Percentiles rank a stretch among this genome's conserved stretches.
Evolutionary conservation across 2,797 vertebrate species (phyloP).

Genomic region (Gymnothorax reevesii): DNA sequence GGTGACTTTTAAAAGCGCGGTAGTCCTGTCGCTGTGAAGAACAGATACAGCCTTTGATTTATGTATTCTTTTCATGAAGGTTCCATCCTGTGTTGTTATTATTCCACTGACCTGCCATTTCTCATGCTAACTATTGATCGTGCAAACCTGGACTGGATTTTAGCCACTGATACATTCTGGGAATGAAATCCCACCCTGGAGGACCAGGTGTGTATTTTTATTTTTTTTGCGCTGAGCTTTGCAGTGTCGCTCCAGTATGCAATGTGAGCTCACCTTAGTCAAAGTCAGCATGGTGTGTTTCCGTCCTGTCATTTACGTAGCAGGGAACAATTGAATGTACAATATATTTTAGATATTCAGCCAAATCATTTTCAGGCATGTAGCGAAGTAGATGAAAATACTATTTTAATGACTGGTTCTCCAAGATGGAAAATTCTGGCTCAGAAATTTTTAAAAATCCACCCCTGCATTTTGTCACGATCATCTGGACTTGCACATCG

Average conservation of each 20-base stretch:
- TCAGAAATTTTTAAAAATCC: too few species aligned
- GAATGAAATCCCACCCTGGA: too few species aligned
- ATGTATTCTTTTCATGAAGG: neutral
- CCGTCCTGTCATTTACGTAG: neutral
- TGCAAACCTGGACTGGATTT: neutral
- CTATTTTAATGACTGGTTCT: neutral
- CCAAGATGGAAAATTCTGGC: neutral
- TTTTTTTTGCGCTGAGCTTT: too few species aligned
- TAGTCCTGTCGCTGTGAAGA: neutral
- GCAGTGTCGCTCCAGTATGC: neutral
- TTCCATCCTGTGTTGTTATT: neutral
- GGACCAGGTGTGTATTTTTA: too few species aligned
- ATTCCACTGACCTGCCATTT: neutral
- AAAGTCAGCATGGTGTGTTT: neutral
- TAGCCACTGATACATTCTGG: neutral
- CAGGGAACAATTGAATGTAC: neutral
- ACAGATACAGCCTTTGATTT: neutral
- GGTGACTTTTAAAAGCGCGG: neutral
- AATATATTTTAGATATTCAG: neutral
- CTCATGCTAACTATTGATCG: too few species aligned
- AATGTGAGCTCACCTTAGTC: neutral
- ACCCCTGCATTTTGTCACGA: too few species aligned
- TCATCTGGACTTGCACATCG: too few species aligned
- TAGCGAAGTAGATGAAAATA: neutral
- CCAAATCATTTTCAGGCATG: neutral